These are phyloP conservation scores for Tetraneura akinire DNA, from an alignment of 1,140 invertebrate species.

Conservation along the genomic window DNA sequence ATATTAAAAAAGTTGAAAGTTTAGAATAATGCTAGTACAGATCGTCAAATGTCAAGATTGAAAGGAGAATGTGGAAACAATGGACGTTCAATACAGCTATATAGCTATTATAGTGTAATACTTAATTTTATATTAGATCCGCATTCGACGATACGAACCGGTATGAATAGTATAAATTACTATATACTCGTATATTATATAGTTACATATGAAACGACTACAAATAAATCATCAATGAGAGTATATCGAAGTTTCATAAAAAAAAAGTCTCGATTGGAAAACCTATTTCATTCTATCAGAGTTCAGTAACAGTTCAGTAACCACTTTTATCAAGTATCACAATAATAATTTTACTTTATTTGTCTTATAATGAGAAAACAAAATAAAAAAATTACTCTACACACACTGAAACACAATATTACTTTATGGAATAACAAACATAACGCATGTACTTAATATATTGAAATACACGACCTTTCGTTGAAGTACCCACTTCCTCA, in stretches of 20 bases:
- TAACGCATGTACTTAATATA: background rate
- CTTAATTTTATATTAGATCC: background rate
- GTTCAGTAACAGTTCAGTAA: background rate
- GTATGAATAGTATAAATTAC: too few species aligned
- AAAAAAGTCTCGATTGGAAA: background rate
- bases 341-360: background rate
- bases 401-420: too few species aligned
- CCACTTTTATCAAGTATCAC: background rate
- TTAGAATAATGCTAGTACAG: background rate
- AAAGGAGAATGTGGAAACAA: slow-evolving; percentile 11
- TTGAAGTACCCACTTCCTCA: too few species aligned
- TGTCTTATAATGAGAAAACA: background rate
- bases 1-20: background rate
- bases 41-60: background rate
- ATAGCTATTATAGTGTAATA: too few species aligned
- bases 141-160: background rate
- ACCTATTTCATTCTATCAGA: background rate
- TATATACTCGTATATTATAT: too few species aligned
- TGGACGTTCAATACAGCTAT: background rate
- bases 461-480: too few species aligned
- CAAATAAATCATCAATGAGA: background rate
- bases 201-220: background rate
- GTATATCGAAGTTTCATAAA: background rate
- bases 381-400: background rate
- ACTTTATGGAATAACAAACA: background rate